phyloP scores from a whole-genome alignment of 2,888 invertebrate species.

The Apodemia duryi region DNA sequence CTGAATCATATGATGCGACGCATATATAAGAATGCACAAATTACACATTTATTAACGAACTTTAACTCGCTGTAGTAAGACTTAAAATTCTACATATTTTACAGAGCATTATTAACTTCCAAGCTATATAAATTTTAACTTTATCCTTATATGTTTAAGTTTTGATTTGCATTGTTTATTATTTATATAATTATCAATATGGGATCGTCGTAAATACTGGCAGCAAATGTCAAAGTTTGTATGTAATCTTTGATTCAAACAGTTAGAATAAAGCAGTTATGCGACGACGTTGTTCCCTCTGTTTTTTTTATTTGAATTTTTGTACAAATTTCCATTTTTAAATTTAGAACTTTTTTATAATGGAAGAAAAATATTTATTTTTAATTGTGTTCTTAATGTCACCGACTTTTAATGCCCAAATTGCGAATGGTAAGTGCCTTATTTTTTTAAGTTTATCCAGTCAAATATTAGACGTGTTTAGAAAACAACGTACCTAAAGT shows the following conservation, averaged over 20 bases:
- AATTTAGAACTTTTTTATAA: slow-evolving; percentile 33
- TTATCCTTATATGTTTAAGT: not conserved
- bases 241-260: slow-evolving; percentile 24
- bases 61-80: slow-evolving; percentile 18
- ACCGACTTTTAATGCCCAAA: slow-evolving; percentile 54
- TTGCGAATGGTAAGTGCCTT: slow-evolving; percentile 59
- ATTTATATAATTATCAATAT: slow-evolving; percentile 1
- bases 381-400: slow-evolving; percentile 40
- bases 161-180: slow-evolving; percentile 26
- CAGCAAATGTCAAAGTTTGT: slow-evolving; percentile 45
- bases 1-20: slow-evolving; percentile 1
- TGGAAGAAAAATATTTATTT: slow-evolving; percentile 43
- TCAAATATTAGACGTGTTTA: too few relatives aligned
- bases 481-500: too few relatives aligned
- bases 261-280: slow-evolving; percentile 43
- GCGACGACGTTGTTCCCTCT: slow-evolving; percentile 35
- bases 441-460: too few relatives aligned
- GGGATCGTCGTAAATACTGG: slow-evolving; percentile 39
- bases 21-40: too few relatives aligned
- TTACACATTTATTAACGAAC: slow-evolving; percentile 22
- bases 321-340: slow-evolving; percentile 2
- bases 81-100: slow-evolving; percentile 15
- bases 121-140: slow-evolving; percentile 33
- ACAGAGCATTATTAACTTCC: slow-evolving; percentile 30
- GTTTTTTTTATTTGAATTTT: slow-evolving; percentile 17